Evolutionary conservation across 2,888 invertebrate genomes (phyloP).

Genomic region (Drosophila rellima): DNA sequence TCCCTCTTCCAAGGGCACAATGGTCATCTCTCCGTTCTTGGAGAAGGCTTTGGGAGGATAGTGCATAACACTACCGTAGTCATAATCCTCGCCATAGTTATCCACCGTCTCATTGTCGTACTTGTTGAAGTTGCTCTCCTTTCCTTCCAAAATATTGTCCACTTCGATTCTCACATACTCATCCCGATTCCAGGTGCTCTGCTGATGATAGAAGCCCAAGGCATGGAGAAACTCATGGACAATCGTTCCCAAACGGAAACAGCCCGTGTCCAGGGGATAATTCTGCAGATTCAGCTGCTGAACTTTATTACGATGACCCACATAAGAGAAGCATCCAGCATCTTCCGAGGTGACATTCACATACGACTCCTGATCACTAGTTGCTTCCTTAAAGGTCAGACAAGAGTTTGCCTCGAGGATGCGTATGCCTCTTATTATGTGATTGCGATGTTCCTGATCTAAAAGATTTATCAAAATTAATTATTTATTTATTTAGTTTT

Average conservation of each 20-base stretch:
- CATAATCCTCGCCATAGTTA: conserved; percentile 90
- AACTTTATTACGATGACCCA: conserved; percentile 88
- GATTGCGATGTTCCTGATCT: conserved; percentile 87
- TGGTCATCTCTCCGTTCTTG: conserved; percentile 89
- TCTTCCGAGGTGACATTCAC: conserved; percentile 74
- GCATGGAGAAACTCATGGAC: conserved; percentile 93
- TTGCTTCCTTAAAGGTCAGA: conserved; percentile 89
- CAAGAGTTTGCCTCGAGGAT: conserved; percentile 91
- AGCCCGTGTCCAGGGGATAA: conserved; percentile 75
- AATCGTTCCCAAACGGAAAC: conserved; percentile 87
- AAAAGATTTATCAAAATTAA: neutral
- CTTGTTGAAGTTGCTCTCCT: conserved; percentile 90
- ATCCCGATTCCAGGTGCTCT: conserved; percentile 91
- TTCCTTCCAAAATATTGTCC: conserved; percentile 86
- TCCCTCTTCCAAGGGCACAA: conserved; percentile 86
- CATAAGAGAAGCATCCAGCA: conserved; percentile 91
- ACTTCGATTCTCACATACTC: conserved; percentile 88
- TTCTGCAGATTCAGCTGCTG: conserved; percentile 80
- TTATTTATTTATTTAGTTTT: neutral
- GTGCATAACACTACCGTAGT: conserved; percentile 93
- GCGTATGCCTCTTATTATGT: conserved; percentile 89
- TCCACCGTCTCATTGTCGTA: conserved; percentile 87
- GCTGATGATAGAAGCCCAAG: conserved; percentile 92
- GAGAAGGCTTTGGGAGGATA: conserved; percentile 91
- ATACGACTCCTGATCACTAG: conserved; percentile 78